A percentile compares a stretch with the other conserved stretches of the same genome.
These are phyloP conservation scores for Ardeotis arabs DNA, from an alignment of 2,113 vertebrate genomes.

Conservation along the genomic window DNA sequence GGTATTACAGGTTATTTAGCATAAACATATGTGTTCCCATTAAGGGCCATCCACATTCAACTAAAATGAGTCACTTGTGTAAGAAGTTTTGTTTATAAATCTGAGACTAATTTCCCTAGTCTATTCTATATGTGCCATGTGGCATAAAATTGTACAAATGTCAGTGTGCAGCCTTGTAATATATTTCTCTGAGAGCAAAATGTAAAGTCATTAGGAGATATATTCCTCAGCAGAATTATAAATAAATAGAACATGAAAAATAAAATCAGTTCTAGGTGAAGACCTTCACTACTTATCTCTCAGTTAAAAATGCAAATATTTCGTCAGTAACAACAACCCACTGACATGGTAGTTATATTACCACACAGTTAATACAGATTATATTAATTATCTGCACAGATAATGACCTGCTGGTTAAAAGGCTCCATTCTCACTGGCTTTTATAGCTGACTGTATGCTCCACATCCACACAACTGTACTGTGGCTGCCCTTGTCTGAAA, in stretches of 20 bases:
- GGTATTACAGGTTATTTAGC: slow-evolving; percentile 69
- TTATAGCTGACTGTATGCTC: neutral
- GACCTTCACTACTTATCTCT: neutral
- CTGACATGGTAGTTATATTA: neutral
- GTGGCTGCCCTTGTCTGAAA: neutral
- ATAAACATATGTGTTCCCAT: slow-evolving; percentile 71
- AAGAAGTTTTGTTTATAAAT: slow-evolving; percentile 74
- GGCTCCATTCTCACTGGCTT: neutral
- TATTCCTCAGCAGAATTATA: slow-evolving; percentile 37
- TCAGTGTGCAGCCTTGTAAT: neutral
- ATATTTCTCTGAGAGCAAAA: slow-evolving; percentile 33
- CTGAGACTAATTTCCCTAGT: slow-evolving; percentile 69
- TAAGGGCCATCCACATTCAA: slow-evolving; percentile 60
- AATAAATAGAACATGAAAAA: neutral
- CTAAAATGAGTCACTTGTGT: slow-evolving; percentile 51
- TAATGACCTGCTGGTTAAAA: neutral
- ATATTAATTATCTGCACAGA: neutral
- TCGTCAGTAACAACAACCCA: neutral
- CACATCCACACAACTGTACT: neutral
- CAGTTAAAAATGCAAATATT: slow-evolving; percentile 13
- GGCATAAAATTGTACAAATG: slow-evolving; percentile 41
- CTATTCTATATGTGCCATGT: neutral
- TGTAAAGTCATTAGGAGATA: neutral
- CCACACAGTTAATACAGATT: neutral
- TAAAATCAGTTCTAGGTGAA: neutral